Evolutionary conservation across 2,113 vertebrate species (phyloP).

Genomic region (Oxygymnocypris stewartii): DNA sequence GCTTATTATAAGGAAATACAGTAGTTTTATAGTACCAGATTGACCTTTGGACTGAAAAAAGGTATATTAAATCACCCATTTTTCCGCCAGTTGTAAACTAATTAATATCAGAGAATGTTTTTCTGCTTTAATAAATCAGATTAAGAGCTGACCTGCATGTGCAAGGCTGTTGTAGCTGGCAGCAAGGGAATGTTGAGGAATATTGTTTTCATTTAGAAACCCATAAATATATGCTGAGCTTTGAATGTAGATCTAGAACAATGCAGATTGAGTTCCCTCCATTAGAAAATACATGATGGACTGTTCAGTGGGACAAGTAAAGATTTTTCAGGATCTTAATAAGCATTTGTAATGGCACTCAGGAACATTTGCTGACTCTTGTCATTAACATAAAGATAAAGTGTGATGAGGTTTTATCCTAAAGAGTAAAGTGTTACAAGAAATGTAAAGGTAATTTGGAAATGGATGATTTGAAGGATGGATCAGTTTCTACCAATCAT

Average conservation of each 20-base stretch:
- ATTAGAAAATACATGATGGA: slow-evolving; percentile 8
- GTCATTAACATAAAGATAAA: not conserved
- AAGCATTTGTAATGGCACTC: slow-evolving; percentile 3
- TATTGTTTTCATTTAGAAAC: not conserved
- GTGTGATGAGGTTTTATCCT: not conserved
- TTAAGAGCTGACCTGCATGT: slow-evolving; percentile 24
- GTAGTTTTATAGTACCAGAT: not conserved
- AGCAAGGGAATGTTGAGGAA: slow-evolving; percentile 9
- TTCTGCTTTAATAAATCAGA: slow-evolving; percentile 12
- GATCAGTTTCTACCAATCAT: not conserved
- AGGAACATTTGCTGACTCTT: slow-evolving; percentile 27
- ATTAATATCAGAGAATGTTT: slow-evolving; percentile 12
- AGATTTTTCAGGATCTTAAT: not conserved
- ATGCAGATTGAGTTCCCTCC: not conserved
- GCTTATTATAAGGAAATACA: not conserved
- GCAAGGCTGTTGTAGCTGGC: not conserved
- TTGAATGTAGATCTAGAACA: slow-evolving; percentile 6
- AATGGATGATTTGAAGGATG: not conserved
- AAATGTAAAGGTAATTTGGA: not conserved
- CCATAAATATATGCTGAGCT: not conserved
- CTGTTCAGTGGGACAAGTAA: not conserved
- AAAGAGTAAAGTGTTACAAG: slow-evolving; percentile 1
- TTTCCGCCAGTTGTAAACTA: not conserved
- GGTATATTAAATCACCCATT: not conserved
- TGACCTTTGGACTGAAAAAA: not conserved